Conservation (phyloP, 1,140 invertebrate species). For the Oedothorax gibbosus region DNA sequence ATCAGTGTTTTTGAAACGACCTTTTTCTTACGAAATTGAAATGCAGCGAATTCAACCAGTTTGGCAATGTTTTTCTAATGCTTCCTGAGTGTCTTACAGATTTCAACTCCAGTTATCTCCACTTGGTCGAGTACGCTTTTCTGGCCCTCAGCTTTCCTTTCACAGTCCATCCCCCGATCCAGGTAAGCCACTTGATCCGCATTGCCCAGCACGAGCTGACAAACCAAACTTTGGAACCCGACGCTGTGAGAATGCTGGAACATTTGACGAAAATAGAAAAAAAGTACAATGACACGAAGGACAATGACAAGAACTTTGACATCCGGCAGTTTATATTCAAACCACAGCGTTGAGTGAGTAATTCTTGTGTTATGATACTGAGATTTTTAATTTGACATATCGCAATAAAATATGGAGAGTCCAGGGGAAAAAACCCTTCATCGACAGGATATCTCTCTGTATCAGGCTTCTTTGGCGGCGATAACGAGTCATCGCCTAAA, state of each 20-base stretch:
- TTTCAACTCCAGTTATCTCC: constrained; percentile 12
- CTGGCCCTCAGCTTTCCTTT: constrained; percentile 11
- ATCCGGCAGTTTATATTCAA: background rate
- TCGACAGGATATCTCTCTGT: too few species aligned
- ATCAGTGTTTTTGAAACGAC: too few species aligned
- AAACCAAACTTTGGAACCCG: background rate
- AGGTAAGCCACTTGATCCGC: background rate
- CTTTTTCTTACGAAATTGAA: too few species aligned
- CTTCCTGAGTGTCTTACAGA: background rate
- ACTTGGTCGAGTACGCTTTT: constrained; percentile 13
- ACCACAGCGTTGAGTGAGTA: background rate
- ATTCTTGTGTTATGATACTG: too few species aligned
- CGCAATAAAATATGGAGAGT: too few species aligned
- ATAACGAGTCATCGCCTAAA: too few species aligned
- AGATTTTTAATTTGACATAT: too few species aligned
- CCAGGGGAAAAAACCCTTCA: too few species aligned
- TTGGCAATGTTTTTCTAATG: too few species aligned
- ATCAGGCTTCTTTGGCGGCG: too few species aligned
- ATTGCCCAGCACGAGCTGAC: background rate
- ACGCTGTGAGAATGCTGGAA: background rate
- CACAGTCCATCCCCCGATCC: background rate
- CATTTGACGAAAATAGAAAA: background rate
- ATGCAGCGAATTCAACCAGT: too few species aligned
- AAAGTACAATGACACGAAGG: background rate
- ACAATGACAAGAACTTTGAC: background rate